A percentile compares a stretch with the other conserved stretches of the same genome.
phyloP scores from a whole-genome alignment of 2,113 vertebrate species.

The Hydrochoerus hydrochaeris region DNA sequence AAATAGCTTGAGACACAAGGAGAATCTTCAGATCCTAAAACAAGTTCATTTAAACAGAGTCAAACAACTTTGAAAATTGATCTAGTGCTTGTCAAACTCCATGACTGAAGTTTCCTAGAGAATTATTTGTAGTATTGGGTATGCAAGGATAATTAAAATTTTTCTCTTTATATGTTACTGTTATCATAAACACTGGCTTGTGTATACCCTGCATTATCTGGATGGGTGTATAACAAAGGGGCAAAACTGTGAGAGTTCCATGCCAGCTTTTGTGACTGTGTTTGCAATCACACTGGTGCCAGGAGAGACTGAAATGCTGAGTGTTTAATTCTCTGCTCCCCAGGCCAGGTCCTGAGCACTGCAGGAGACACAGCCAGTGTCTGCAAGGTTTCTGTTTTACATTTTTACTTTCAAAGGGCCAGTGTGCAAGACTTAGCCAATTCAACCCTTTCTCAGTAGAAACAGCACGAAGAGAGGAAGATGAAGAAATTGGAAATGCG shows the following conservation, averaged over 20 bases:
- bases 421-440: not conserved
- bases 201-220: not conserved
- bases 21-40: not conserved
- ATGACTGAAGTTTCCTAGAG: not conserved
- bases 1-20: not conserved
- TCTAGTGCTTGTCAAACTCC: not conserved
- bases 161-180: not conserved
- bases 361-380: not conserved
- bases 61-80: not conserved
- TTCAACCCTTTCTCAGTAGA: not conserved
- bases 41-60: not conserved
- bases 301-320: not conserved
- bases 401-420: conserved; percentile 23
- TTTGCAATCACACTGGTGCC: not conserved
- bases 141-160: not conserved
- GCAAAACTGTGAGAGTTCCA: not conserved
- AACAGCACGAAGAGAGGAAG: not conserved
- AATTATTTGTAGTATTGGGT: not conserved
- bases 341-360: not conserved
- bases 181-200: not conserved
- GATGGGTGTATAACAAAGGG: not conserved
- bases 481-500: not conserved
- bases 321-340: not conserved
- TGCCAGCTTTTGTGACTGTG: not conserved
- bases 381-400: not conserved